Evolutionary conservation across 2,113 vertebrate genomes (phyloP), one percentile per base, ranked within the genome.

Genomic region (Mohoua ochrocephala): DNA sequence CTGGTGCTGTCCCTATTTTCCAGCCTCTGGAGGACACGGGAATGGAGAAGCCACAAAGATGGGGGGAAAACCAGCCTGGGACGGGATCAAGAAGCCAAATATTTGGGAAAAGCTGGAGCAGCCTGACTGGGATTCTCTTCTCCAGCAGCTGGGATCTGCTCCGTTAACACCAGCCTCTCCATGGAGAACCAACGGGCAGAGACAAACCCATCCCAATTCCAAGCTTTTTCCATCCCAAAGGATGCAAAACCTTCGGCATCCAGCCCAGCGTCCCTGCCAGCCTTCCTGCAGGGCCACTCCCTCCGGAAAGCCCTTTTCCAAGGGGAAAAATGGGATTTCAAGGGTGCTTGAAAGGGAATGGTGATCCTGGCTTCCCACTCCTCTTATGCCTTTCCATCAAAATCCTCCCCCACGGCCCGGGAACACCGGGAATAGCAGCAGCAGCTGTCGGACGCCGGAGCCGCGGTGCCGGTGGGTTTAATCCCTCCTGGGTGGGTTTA

Each of bases 381-480:
- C 70, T 39, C 54, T 33, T 69, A 84, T 33, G 60, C 70, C 15
- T 74, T 80, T 87, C 89, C 92, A 84, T 80, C 71, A 67, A 26
- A 49, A 65, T 5, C 37, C 7, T 54, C 47, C 47, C 41, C 47
- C 53, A 1, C 0, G 0, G 15, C 39, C 11, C 3, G 1, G n/a
- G 33, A 19, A 10, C 33, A 21, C 35, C 20, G 15, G 89, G 92
- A 96, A 93, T 80, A 94, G 94, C 92, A 91, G 94, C 84, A 28
- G 83, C 95, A 95, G 94, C 95, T 95, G 95, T 7, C 0, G 1
- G 67, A 11, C 0, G 10, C 47, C 1, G 24, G 91, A 87, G 94
- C 71, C 18, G 2, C 2, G 6, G 20, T 39, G 78, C 59, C 2
- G 8, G 26, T 1, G 53, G 69, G 39, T 80, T 84, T 69, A 64